Percentiles rank a stretch among this genome's conserved stretches.
Conservation (phyloP, 2,888 invertebrate genomes). For the Encarsia formosa region DNA sequence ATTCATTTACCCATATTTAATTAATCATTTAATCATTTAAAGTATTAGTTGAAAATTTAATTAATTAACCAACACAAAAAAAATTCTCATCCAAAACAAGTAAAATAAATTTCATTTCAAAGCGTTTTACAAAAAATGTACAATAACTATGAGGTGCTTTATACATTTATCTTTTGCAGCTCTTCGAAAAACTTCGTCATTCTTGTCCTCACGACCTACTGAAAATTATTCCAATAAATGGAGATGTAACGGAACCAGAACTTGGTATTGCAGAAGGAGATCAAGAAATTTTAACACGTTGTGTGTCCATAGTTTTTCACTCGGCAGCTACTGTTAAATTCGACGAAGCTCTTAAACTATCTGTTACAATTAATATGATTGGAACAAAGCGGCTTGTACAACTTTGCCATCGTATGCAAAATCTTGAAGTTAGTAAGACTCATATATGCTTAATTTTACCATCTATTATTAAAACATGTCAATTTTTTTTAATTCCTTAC, state of each 20-base stretch:
- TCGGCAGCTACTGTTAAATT: conserved; percentile 80
- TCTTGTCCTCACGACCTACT: conserved; percentile 57
- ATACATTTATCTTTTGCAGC: conserved; percentile 46
- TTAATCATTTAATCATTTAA: too few relatives aligned
- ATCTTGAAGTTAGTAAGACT: conserved; percentile 64
- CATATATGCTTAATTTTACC: too few relatives aligned
- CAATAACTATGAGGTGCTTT: not conserved
- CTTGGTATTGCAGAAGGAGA: conserved; percentile 58
- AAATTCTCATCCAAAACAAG: too few relatives aligned
- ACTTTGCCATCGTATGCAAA: conserved; percentile 66
- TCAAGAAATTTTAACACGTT: conserved; percentile 54
- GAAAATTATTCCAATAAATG: conserved; percentile 63
- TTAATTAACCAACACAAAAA: too few relatives aligned
- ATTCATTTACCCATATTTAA: too few relatives aligned
- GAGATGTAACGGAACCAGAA: conserved; percentile 60
- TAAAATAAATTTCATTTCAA: too few relatives aligned
- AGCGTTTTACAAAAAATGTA: too few relatives aligned
- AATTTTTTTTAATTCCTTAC: too few relatives aligned
- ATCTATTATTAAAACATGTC: too few relatives aligned
- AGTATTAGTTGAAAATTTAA: too few relatives aligned
- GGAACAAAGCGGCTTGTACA: conserved; percentile 68
- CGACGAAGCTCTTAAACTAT: conserved; percentile 69
- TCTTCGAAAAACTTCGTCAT: conserved; percentile 61
- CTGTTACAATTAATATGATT: conserved; percentile 72
- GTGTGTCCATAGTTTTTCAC: conserved; percentile 75